phyloP scores from a whole-genome alignment of 1,140 invertebrate genomes.

The Polyergus mexicanus region DNA sequence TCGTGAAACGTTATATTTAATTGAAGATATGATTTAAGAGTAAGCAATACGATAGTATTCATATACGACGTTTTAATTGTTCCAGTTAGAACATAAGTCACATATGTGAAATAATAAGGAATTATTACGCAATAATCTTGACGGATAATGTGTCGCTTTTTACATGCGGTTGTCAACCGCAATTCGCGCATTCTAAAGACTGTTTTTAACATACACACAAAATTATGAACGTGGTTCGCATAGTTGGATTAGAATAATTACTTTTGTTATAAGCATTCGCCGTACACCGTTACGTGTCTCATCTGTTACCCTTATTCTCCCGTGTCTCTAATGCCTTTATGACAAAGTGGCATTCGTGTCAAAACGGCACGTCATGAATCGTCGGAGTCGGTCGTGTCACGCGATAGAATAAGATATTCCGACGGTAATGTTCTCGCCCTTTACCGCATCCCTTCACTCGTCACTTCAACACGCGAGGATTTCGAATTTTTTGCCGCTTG shows the following conservation, averaged over 20 bases:
- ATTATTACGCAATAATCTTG: neutral
- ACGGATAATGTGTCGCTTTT: neutral
- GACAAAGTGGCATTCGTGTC: conserved; percentile 44
- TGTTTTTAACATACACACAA: neutral
- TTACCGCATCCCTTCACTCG: conserved; percentile 41
- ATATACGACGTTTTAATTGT: neutral
- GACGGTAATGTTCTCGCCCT: conserved; percentile 36
- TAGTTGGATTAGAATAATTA: conserved; percentile 30
- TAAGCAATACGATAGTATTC: neutral
- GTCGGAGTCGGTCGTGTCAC: conserved; percentile 27
- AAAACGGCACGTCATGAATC: conserved; percentile 48
- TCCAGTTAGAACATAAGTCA: neutral
- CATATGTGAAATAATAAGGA: neutral
- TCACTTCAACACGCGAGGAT: conserved; percentile 35
- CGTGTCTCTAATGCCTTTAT: conserved; percentile 14
- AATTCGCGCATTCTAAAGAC: neutral
- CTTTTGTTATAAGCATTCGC: conserved; percentile 39
- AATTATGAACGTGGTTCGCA: conserved; percentile 30
- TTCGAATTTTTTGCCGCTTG: neutral
- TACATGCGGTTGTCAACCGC: neutral
- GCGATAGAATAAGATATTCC: conserved; percentile 32
- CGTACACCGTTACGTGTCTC: conserved; percentile 36
- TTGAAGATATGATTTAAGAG: neutral
- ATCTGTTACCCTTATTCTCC: conserved; percentile 23
- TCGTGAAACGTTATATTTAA: neutral